Base-by-base conservation (phyloP, 92 coral and sea anemone species). In the Desmophyllum pertusum region DNA sequence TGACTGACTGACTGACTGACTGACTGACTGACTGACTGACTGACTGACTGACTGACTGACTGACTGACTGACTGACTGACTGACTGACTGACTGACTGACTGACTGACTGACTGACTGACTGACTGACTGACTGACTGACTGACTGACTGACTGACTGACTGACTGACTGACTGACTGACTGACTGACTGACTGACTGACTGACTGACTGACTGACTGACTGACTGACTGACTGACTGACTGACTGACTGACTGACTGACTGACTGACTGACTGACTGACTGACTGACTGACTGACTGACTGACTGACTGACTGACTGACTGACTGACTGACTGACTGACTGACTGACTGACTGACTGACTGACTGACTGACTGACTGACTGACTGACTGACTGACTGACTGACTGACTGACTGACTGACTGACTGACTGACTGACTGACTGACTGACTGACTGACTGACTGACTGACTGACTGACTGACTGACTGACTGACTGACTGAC, bases 371-470 rank as follows among this genome's bases (percentile, higher is more conserved):
- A 43, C 78, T 73, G 59, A 73, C 78, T 73, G 59, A 9, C 50
- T 10, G 53, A 73, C 78, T 73, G 55, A 73, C 78, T 73, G 10
- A 73, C 79, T 75, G 79, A 75, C 79, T 75, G 35, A 75, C 64
- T 75, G 7, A 75, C 79, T 75, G 63, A 75, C 79, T 75, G 61
- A 75, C 79, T 45, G 36, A 76, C 67, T 76, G 80, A 76, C 45
- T 75, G 36, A 75, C 65, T 42, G 36, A 45, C 67, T 76, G 67
- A 76, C 31, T 76, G 66, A 76, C 68, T 76, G 5, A 76, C 68
- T 76, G 68, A 51, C 43, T 51, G 39, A 76, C 68, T 51, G 66
- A 76, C 68, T 51, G 43, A 76, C 43, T 6, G 66, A 76, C 68
- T 50, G 39, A 76, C 68, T 50, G 80, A 76, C 68, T 29, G 39